Evolutionary conservation across 2,888 invertebrate species (phyloP), one percentile per base, ranked within the genome.

Genomic region (Coelinius sp.): DNA sequence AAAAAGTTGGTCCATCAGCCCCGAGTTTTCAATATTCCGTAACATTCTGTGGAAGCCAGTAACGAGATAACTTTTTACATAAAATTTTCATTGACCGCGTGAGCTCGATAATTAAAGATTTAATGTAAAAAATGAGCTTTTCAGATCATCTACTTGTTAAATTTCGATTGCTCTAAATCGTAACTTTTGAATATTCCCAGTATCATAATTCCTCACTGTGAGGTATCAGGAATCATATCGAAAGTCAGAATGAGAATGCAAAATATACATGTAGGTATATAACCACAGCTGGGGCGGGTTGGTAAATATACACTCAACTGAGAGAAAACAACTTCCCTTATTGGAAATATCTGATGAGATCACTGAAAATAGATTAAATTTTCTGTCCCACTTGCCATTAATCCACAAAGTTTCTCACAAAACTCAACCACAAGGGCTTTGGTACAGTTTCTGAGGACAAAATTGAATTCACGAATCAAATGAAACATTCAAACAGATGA

Each of bases 341-440:
- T 59, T 59, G 59, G 35, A 59, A 59, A 27, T 31, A 59, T 59
- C 59, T 35, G 59, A 59, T 59, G 31, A 59, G 35, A 35, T 31
- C 59, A 59, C 59, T 14, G 31, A 35, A 59, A 59, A 59, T 59
- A 35, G 31, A 59, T 59, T 59, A 27, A 59, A 59, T 35, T 31
- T 59, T 35, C 20, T 31, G 31, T 59, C 8, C 17, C 17, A 31
- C 17, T n/a, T 17, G 20, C 46, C 17, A 59, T 59, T 59, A 59
- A 59, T 35, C 20, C 35, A 10, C 46, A 49, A 49, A 49, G 46
- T 49, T 49, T 49, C 46, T 6, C 20, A 5, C 20, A 49, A 49
- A 49, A 49, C 20, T 49, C 17, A 49, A 20, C 46, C 46, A 49
- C 46, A 2, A 20, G 44, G 46, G 46, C 20, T 49, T 20, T 17